phyloP scores from a whole-genome alignment of 1,140 invertebrate genomes.

The Cherax destructor region DNA sequence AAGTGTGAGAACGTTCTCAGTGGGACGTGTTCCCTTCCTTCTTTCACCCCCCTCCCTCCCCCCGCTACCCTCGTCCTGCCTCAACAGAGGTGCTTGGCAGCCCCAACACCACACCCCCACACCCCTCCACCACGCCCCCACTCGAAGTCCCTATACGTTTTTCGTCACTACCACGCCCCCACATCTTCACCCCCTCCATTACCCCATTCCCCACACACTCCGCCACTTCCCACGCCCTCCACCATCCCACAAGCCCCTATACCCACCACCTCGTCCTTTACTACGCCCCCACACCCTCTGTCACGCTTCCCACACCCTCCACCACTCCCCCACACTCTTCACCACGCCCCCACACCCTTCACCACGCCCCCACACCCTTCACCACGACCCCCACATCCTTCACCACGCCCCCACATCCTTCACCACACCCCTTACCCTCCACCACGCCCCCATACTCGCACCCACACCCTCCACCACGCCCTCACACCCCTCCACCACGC shows the following conservation, averaged over 20 bases:
- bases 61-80: background rate
- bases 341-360: background rate
- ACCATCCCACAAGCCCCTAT: too few species aligned
- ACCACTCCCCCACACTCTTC: background rate
- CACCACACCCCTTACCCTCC: background rate
- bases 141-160: background rate
- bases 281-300: too few species aligned
- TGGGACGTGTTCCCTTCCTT: background rate
- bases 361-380: background rate
- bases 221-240: too few species aligned
- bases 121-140: background rate
- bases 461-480: too few species aligned
- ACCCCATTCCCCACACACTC: too few species aligned
- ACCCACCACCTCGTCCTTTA: too few species aligned
- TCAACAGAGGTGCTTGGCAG: background rate
- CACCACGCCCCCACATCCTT: background rate
- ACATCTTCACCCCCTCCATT: background rate
- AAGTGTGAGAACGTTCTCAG: conserved; percentile 54
- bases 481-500: background rate
- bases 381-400: too few species aligned
- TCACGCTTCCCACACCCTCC: background rate
- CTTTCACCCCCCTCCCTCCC: background rate
- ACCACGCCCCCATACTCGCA: background rate
- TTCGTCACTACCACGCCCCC: background rate
- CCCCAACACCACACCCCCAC: background rate